Conservation (phyloP, 2,797 vertebrate genomes). For the Malurus splendens region DNA sequence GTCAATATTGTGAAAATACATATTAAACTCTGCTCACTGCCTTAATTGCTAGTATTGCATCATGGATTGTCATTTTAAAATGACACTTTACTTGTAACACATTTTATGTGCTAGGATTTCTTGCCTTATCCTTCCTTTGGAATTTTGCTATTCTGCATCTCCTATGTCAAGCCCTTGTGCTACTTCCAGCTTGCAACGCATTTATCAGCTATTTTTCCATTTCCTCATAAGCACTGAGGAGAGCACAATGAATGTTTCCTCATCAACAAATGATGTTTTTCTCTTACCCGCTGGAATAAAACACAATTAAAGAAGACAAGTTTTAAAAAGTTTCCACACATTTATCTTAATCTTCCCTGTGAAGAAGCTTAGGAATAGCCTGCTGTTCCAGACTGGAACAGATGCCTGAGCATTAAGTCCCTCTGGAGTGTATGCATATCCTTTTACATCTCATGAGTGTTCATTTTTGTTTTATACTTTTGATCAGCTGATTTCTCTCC, state of each 20-base stretch:
- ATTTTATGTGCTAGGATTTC: background rate
- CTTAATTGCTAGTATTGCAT: background rate
- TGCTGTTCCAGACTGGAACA: background rate
- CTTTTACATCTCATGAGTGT: conserved; percentile 4
- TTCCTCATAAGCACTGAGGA: background rate
- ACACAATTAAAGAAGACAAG: background rate
- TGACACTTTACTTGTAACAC: background rate
- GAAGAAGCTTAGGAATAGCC: background rate
- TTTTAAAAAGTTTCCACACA: background rate
- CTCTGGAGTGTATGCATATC: background rate
- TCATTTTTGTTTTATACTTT: conserved; percentile 3
- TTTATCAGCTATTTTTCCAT: background rate
- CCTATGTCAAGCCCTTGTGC: background rate
- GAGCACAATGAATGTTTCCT: background rate
- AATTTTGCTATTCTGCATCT: background rate
- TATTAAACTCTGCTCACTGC: background rate
- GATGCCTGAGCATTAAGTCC: background rate
- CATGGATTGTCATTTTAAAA: background rate
- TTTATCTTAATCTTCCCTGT: background rate
- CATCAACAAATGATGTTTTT: background rate
- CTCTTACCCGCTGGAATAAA: background rate
- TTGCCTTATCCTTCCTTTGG: background rate
- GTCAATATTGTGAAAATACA: background rate
- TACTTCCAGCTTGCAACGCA: background rate
- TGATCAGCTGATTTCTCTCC: background rate